phyloP scores from a whole-genome alignment of 2,888 invertebrate genomes.

The Hartigia nigra region DNA sequence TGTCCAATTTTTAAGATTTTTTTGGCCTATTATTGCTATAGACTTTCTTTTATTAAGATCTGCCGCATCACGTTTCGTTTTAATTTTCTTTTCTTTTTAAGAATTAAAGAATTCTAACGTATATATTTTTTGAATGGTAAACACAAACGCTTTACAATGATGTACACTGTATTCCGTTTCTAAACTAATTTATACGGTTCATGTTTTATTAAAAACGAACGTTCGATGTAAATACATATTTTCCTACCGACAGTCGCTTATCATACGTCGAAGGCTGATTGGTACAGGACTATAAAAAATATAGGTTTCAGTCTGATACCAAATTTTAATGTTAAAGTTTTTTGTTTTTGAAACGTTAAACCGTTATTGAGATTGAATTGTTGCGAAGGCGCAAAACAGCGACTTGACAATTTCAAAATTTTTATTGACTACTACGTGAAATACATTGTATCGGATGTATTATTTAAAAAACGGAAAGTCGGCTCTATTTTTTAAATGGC shows the following conservation, averaged over 20 bases:
- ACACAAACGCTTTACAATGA: neutral
- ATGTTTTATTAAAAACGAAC: neutral
- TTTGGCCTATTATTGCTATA: neutral
- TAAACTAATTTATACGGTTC: neutral
- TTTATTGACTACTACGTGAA: neutral
- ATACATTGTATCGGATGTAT: neutral
- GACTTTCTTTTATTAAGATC: neutral
- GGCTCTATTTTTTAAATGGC: neutral
- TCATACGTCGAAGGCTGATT: neutral
- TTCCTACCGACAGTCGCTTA: neutral
- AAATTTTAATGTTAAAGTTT: constrained; percentile 7
- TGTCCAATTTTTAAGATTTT: neutral
- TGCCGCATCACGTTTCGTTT: neutral
- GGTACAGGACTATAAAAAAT: constrained; percentile 11
- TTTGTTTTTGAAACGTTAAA: constrained; percentile 1
- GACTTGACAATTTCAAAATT: neutral
- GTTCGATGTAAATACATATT: neutral
- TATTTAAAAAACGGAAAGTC: neutral
- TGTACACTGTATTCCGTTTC: neutral
- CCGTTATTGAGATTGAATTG: neutral
- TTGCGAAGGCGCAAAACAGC: neutral
- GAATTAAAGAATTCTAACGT: neutral
- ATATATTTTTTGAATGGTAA: neutral
- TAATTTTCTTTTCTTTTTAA: neutral
- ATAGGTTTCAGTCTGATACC: neutral